Evolutionary conservation across 2,797 vertebrate species (phyloP), one percentile per base, ranked within the genome.

Genomic region (Manis crassicaudata): DNA sequence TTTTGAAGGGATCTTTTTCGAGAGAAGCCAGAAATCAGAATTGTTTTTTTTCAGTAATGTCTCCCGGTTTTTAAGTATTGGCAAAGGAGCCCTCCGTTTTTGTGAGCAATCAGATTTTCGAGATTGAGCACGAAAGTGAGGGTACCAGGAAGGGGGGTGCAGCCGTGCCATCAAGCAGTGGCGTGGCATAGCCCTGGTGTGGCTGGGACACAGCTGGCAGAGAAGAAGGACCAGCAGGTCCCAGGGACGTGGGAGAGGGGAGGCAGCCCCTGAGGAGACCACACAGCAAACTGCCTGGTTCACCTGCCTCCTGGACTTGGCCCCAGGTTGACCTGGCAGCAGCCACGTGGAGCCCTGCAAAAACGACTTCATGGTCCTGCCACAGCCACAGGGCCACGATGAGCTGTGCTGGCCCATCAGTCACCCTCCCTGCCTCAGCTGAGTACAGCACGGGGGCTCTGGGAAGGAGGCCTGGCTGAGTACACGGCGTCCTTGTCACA

Each of bases 361-460:
- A 88, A 46, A 84, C 73, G 90, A 94, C 94, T 52, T 85, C 88
- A 96, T 1, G 6, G 94, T 75, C 62, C 79, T 89, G 95, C 95
- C 87, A 95, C 83, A 62, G 96, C 77, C 35, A 6, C 90, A 50
- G 88, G 93, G 92, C 96, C 95, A 76, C 2, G 11, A 35, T 73
- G 90, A 72, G 63, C 52, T 32, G 43, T 2, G 25, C 40, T 23
- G 43, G 60, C 65, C 73, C n/a, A 27, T 52, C n/a, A 32, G 46
- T 16, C 11, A 2, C 58, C 67, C 27, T 40, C 60, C 43, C 70
- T 60, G 65, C 85, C 54, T 27, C 20, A 2, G n/a, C 8, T 17
- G 18, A 17, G 40, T 13, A 37, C 2, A 37, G 50, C 16, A 8
- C 1, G 2, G 32, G 50, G 50, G 13, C 23, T 13, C 70, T 2